Evolutionary conservation across 1,140 invertebrate genomes (phyloP), one percentile per base, ranked within the genome.

Genomic region (Platorchestia sp.): DNA sequence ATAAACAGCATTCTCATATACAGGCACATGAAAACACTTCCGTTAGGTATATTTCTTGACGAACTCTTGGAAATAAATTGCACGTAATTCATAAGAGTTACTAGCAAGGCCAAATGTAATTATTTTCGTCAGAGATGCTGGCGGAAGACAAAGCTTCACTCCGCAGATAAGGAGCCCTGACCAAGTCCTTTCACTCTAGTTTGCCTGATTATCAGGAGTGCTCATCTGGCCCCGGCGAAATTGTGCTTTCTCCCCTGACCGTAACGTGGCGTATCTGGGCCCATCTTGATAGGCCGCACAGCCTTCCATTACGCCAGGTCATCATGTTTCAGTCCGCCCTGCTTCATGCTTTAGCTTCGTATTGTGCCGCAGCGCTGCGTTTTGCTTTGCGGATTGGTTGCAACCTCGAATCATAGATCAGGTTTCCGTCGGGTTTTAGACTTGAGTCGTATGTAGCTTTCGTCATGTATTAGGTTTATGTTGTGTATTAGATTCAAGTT

Each of bases 121-220:
- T 75, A 75, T 75, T 75, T 75, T 75, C 27, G 1, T 36, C 59
- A 75, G 36, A 51, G 59, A 75, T 75, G 14, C 59, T 27, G 19
- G 47, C 14, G 27, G 59, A 14, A 75, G 59, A 75, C 36, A 75
- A 10, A 36, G 36, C 7, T 75, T 75, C 10, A 3, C 59, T 75
- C 10, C 1, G 59, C 27, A 22, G 59, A 75, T 75, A 75, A 19
- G 27, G 27, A 27, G 6, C 59, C 59, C 59, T 75, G 59, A 75
- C 59, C 59, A 75, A 75, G 59, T 22, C 59, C 42, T 89, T 14
- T 41, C 41, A 89, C 87, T 44, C 36, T 14, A 89, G 87, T 44
- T 89, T 44, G 87, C 36, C 14, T 89, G 87, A 89, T 89, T 89
- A 89, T 89, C 87, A 89, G 27, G 16, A 42, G 87, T 89, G 87